Conservation (phyloP, 2,797 vertebrate genomes). For the Gymnoscopelus braueri region DNA sequence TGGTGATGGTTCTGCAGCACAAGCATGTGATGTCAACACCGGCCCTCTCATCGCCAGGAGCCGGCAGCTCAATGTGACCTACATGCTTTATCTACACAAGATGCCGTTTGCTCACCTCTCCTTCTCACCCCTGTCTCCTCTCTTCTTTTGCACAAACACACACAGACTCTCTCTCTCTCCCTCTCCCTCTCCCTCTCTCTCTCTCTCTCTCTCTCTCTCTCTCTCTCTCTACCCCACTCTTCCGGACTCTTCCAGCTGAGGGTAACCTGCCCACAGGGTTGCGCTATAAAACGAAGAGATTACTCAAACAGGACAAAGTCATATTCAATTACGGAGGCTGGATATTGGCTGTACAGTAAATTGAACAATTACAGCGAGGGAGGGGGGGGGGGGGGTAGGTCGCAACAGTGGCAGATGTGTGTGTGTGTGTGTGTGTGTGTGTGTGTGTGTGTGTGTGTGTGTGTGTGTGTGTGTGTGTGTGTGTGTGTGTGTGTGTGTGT, state of each 20-base stretch:
- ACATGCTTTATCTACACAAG: constrained; percentile 59
- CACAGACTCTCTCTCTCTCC: neutral
- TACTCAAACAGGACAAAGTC: constrained; percentile 78
- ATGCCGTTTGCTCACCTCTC: constrained; percentile 49
- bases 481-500: neutral
- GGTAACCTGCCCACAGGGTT: constrained; percentile 50
- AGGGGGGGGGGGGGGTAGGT: no score
- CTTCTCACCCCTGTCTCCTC: constrained; percentile 2
- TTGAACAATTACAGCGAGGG: constrained; percentile 70
- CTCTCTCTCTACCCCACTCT: constrained; percentile 3
- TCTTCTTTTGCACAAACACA: neutral
- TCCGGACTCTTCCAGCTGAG: neutral
- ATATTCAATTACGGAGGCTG: constrained; percentile 73
- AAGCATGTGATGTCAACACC: constrained; percentile 33
- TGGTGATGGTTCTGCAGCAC: neutral
- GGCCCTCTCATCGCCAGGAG: constrained; percentile 41
- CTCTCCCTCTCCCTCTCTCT: neutral
- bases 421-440: neutral
- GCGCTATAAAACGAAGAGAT: constrained; percentile 67
- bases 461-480: no score
- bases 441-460: no score
- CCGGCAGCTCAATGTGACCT: constrained; percentile 65
- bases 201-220: neutral
- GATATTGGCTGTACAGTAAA: constrained; percentile 77
- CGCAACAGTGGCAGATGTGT: constrained; percentile 65